Percentiles rank a stretch among this genome's conserved stretches.
These are phyloP conservation scores for Drosophila paramelanica DNA, from an alignment of 2,888 invertebrate species.

Conservation along the genomic window DNA sequence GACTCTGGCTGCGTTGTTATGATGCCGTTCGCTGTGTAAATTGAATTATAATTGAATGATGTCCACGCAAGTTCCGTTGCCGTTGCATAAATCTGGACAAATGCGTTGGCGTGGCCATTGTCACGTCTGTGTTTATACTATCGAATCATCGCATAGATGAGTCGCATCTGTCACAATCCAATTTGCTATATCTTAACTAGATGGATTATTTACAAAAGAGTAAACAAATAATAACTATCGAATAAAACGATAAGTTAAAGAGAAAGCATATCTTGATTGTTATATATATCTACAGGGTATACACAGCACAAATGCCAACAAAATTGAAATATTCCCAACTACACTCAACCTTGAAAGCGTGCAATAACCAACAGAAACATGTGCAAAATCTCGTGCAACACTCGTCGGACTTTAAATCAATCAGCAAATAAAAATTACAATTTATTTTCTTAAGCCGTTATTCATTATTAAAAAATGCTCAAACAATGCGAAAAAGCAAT, in stretches of 20 bases:
- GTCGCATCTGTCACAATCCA: constrained; percentile 24
- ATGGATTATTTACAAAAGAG: constrained; percentile 26
- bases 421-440: constrained; percentile 56
- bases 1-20: constrained; percentile 20
- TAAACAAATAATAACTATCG: neutral
- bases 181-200: constrained; percentile 18
- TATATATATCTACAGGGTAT: neutral
- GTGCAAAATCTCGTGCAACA: constrained; percentile 69
- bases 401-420: constrained; percentile 63
- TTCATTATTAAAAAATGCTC: constrained; percentile 42
- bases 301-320: neutral
- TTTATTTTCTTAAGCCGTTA: constrained; percentile 58
- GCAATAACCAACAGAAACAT: constrained; percentile 50
- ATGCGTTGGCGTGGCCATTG: constrained; percentile 1
- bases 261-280: neutral
- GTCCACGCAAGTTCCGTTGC: constrained; percentile 34
- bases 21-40: constrained; percentile 52
- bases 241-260: neutral
- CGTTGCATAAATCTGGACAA: constrained; percentile 12
- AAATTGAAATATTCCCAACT: constrained; percentile 4
- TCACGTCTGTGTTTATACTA: neutral
- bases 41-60: constrained; percentile 70
- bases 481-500: constrained; percentile 6
- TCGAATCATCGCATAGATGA: constrained; percentile 20
- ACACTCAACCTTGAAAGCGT: constrained; percentile 39